These are phyloP conservation scores for Chitala chitala DNA, from an alignment of 2,113 vertebrate species.

Conservation along the genomic window DNA sequence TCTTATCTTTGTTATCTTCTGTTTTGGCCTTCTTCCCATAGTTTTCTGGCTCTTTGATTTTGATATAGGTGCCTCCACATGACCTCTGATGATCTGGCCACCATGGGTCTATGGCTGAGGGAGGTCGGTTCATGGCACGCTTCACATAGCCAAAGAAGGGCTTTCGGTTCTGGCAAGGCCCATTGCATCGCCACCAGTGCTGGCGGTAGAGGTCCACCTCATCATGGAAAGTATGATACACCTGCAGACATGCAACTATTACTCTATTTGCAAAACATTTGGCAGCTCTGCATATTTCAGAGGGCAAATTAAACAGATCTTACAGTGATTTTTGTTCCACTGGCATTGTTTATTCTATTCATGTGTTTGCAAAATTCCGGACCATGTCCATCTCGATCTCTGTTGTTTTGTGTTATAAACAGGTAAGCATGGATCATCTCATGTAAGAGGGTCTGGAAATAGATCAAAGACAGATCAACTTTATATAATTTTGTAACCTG, in stretches of 20 bases:
- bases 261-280: no score
- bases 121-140: slow-evolving; percentile 84
- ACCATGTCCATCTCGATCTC: slow-evolving; percentile 83
- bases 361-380: slow-evolving; percentile 96
- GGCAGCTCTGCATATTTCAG: background rate
- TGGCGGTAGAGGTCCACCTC: slow-evolving; percentile 86
- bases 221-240: slow-evolving; percentile 81
- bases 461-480: background rate
- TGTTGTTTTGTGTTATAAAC: slow-evolving; percentile 89
- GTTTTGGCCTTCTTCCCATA: slow-evolving; percentile 70
- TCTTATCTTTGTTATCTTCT: slow-evolving; percentile 36
- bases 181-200: slow-evolving; percentile 92
- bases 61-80: slow-evolving; percentile 81
- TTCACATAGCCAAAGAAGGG: slow-evolving; percentile 88
- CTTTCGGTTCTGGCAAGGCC: slow-evolving; percentile 71
- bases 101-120: slow-evolving; percentile 82
- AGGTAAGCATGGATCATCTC: slow-evolving; percentile 98
- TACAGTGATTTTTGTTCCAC: slow-evolving; percentile 85
- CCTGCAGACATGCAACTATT: slow-evolving; percentile 49
- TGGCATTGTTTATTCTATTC: slow-evolving; percentile 80
- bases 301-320: slow-evolving; percentile 18
- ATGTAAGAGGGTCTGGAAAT: slow-evolving; percentile 82
- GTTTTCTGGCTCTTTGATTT: slow-evolving; percentile 88
- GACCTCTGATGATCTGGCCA: slow-evolving; percentile 79
- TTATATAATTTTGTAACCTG: background rate